Percentiles rank a stretch among this genome's conserved stretches.
Evolutionary conservation across 2,113 vertebrate species (phyloP).

Genomic region (Jacana jacana): DNA sequence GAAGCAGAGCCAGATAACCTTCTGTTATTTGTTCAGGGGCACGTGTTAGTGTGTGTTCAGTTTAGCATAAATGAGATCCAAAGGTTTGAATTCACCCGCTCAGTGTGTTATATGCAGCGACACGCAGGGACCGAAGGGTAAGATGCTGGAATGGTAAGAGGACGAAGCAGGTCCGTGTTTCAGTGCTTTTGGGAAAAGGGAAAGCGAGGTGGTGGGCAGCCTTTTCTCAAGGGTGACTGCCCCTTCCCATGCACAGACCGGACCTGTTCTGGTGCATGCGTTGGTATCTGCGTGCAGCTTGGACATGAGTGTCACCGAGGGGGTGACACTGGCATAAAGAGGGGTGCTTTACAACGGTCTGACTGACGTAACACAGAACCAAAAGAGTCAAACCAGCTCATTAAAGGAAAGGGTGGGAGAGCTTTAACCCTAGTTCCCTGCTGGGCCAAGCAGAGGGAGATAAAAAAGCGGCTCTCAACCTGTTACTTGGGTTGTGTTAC

Average conservation of each 20-base stretch:
- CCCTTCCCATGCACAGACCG: background rate
- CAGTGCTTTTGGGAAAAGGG: background rate
- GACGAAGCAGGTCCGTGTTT: background rate
- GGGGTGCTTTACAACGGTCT: too few relatives aligned
- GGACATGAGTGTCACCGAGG: background rate
- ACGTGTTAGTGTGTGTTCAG: background rate
- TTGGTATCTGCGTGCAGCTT: rapidly evolving
- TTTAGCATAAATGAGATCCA: background rate
- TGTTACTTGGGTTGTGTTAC: background rate
- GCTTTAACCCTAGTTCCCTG: background rate
- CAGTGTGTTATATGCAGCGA: background rate
- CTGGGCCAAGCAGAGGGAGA: background rate
- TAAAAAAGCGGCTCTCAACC: background rate
- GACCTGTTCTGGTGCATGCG: background rate
- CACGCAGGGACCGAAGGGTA: background rate
- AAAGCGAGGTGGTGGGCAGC: background rate
- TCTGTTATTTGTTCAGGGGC: background rate
- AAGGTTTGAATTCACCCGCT: background rate
- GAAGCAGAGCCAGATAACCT: background rate
- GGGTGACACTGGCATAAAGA: background rate
- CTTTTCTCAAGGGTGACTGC: background rate
- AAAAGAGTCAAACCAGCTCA: background rate
- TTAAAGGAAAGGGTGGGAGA: background rate
- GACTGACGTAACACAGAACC: too few relatives aligned
- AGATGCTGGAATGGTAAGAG: background rate